Evolutionary conservation across 2,888 invertebrate genomes (phyloP), one percentile per base, ranked within the genome.

Genomic region (Xylota sylvarum): DNA sequence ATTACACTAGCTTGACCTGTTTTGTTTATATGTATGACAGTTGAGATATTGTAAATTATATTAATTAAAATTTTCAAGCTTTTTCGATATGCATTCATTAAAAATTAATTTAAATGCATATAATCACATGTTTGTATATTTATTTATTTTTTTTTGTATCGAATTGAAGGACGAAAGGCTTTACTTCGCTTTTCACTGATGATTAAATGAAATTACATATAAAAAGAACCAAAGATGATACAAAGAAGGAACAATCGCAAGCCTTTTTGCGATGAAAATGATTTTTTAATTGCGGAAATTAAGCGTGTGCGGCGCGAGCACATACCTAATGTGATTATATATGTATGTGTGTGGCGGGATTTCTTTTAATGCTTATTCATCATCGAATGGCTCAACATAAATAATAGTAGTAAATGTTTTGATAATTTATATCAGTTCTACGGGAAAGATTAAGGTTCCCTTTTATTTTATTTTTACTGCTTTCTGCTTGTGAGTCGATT

Each of bases 271-370:
- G 62, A 74, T 73, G 89, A 90, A 92, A 91, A 92, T 90, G 91
- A 89, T 91, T 91, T 92, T 92, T 91, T 92, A 91, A 92, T 92
- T 91, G 91, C 91, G 90, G 91, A 91, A 91, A 91, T 91, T 91
- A 91, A 89, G 73, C 86, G 85, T 86, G 79, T 88, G 87, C 82
- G 87, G 78, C 78, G 74, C 82, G 73, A 73, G 74, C 77, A 82
- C 65, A 74, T 67, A 52, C 65, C 65, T 80, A 70, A 88, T 88
- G 82, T 79, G 82, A 82, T 77, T 86, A 77, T 81, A 83, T 84
- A 76, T 83, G 85, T 86, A 77, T 81, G 87, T 84, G 79, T 83
- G 85, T 83, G 83, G 88, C 87, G 77, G 83, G 80, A 83, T 77
- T 55, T 82, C 73, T 80, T 86, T 88, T 84, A 72, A 79, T 74